These are phyloP conservation scores for Hedychridium roseum DNA, from an alignment of 2,888 invertebrate genomes.

Conservation along the genomic window DNA sequence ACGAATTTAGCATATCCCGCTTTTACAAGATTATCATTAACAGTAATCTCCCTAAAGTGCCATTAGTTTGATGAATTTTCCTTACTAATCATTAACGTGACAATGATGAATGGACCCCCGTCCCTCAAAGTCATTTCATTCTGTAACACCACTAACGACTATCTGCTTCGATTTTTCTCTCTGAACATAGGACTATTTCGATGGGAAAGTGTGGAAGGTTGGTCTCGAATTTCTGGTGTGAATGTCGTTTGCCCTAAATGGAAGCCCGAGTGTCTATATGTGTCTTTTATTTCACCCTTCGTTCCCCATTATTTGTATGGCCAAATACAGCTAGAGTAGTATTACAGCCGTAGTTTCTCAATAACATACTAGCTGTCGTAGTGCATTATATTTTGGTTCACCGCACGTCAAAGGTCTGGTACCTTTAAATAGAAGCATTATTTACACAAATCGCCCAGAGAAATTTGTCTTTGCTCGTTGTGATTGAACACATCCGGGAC, in stretches of 20 bases:
- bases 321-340: too few species aligned
- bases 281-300: not conserved
- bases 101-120: too few species aligned
- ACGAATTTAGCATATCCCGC: too few species aligned
- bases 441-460: too few species aligned
- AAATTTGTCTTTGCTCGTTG: too few species aligned
- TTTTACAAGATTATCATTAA: too few species aligned
- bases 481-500: too few species aligned
- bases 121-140: too few species aligned
- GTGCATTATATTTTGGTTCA: not conserved
- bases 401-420: not conserved
- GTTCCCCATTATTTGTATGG: not conserved
- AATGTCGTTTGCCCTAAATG: constrained; percentile 59
- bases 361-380: not conserved
- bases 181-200: constrained; percentile 69
- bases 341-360: not conserved
- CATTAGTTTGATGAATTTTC: not conserved
- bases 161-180: constrained; percentile 50
- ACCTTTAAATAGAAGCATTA: too few species aligned
- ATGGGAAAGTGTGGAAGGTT: constrained; percentile 74
- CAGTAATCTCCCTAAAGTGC: not conserved
- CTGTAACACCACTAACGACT: constrained; percentile 27
- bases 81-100: too few species aligned
- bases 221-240: constrained; percentile 63
- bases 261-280: constrained; percentile 4